Conservation (phyloP, 2,888 invertebrate genomes). For the Zootermopsis nevadensis region DNA sequence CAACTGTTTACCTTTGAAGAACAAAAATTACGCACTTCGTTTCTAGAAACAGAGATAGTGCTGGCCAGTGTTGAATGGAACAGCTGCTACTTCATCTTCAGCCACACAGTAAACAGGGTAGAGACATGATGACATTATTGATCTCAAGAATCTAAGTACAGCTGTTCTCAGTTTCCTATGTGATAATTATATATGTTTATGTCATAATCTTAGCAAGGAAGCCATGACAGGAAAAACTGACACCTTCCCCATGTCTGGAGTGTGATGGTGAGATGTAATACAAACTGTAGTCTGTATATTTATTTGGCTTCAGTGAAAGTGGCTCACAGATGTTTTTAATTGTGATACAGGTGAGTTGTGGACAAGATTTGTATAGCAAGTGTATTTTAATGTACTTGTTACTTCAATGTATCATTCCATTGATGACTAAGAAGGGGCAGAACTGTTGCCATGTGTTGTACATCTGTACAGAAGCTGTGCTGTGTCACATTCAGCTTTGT, state of each 20-base stretch:
- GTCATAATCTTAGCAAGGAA: neutral
- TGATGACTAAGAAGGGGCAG: neutral
- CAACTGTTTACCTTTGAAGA: too few relatives aligned
- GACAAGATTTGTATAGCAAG: neutral
- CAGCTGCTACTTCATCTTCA: too few relatives aligned
- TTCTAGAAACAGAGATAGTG: neutral
- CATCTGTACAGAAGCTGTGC: neutral
- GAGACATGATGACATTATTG: neutral
- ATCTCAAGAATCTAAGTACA: slow-evolving; percentile 13
- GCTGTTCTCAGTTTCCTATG: neutral
- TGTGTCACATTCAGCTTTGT: neutral
- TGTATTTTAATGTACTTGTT: slow-evolving; percentile 17
- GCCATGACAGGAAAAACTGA: slow-evolving; percentile 37
- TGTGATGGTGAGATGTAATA: neutral
- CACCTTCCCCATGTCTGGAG: neutral
- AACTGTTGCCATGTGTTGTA: neutral
- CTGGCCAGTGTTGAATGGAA: neutral
- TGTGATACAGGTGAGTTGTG: neutral
- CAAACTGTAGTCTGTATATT: neutral
- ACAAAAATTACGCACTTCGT: too few relatives aligned
- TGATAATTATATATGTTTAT: neutral
- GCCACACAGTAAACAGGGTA: neutral
- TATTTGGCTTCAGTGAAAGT: slow-evolving; percentile 5
- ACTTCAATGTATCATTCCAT: slow-evolving; percentile 22
- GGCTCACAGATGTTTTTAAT: neutral